phyloP scores from a whole-genome alignment of 2,888 invertebrate genomes.

The Masnerella sp. region DNA sequence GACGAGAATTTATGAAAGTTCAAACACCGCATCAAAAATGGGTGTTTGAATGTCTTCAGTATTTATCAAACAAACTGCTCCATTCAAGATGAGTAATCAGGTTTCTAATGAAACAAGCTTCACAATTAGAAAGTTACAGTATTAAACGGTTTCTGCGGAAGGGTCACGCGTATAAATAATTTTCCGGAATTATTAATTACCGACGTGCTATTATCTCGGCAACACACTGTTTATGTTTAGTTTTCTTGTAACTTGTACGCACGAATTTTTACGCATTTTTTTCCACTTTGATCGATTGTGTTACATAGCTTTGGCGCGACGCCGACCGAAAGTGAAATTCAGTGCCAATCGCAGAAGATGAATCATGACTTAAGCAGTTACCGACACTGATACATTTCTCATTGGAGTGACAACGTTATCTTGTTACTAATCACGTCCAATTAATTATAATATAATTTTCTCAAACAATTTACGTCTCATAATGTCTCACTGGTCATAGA shows the following conservation, averaged over 20 bases:
- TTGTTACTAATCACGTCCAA: constrained; percentile 26
- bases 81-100: constrained; percentile 40
- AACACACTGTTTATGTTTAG: constrained; percentile 8
- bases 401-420: constrained; percentile 22
- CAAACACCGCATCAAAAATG: constrained; percentile 27
- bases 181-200: constrained; percentile 48
- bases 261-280: constrained; percentile 22
- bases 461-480: constrained; percentile 13
- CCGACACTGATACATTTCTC: constrained; percentile 22
- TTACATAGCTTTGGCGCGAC: constrained; percentile 11
- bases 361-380: constrained; percentile 26
- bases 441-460: constrained; percentile 41
- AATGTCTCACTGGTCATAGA: no score
- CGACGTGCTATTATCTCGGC: background rate
- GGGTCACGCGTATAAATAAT: constrained; percentile 39
- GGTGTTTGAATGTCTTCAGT: constrained; percentile 20
- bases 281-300: constrained; percentile 21
- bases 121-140: constrained; percentile 42
- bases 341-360: constrained; percentile 26
- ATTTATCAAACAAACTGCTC: constrained; percentile 34
- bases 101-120: constrained; percentile 42
- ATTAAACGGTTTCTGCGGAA: constrained; percentile 32
- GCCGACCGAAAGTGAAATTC: constrained; percentile 35
- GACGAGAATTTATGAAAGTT: constrained; percentile 41
- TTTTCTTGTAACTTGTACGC: constrained; percentile 19